Conservation (phyloP, 2,113 vertebrate species). For the Syngnathus typhle region DNA sequence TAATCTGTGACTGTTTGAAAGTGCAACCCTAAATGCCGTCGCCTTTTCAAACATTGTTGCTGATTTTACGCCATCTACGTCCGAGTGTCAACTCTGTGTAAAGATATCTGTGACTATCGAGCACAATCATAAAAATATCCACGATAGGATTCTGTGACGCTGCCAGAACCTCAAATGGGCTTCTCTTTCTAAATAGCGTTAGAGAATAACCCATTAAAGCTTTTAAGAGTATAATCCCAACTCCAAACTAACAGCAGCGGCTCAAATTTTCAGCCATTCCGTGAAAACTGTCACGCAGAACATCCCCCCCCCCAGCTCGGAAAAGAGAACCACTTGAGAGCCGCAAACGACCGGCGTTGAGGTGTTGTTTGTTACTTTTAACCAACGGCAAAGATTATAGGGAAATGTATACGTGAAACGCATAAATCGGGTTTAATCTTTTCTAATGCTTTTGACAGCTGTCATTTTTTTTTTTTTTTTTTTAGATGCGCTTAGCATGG, state of each 20-base stretch:
- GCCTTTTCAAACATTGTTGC: slow-evolving; percentile 16
- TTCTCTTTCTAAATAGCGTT: slow-evolving; percentile 31
- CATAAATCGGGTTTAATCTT: slow-evolving; percentile 50
- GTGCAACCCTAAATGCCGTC: slow-evolving; percentile 57
- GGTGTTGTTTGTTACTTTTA: slow-evolving; percentile 46
- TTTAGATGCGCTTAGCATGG: slow-evolving; percentile 28
- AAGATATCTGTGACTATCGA: slow-evolving; percentile 25
- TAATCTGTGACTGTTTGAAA: slow-evolving; percentile 66
- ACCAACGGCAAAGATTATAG: slow-evolving; percentile 46
- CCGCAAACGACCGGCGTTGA: slow-evolving; percentile 10
- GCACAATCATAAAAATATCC: not conserved
- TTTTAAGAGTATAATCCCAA: slow-evolving; percentile 59
- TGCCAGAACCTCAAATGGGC: slow-evolving; percentile 6
- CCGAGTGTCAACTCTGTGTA: slow-evolving; percentile 18
- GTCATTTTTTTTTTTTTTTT: slow-evolving; percentile 40
- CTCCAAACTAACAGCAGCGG: slow-evolving; percentile 37
- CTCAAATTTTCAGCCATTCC: slow-evolving; percentile 31
- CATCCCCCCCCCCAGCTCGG: not conserved
- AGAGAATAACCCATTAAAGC: slow-evolving; percentile 57
- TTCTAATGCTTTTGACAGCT: slow-evolving; percentile 59
- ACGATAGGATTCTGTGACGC: slow-evolving; percentile 16
- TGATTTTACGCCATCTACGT: slow-evolving; percentile 30
- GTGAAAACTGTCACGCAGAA: slow-evolving; percentile 37
- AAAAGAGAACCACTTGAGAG: slow-evolving; percentile 15
- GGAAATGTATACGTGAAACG: slow-evolving; percentile 44